Evolutionary conservation across 2,113 vertebrate species (phyloP).

Genomic region (Picathartes gymnocephalus): DNA sequence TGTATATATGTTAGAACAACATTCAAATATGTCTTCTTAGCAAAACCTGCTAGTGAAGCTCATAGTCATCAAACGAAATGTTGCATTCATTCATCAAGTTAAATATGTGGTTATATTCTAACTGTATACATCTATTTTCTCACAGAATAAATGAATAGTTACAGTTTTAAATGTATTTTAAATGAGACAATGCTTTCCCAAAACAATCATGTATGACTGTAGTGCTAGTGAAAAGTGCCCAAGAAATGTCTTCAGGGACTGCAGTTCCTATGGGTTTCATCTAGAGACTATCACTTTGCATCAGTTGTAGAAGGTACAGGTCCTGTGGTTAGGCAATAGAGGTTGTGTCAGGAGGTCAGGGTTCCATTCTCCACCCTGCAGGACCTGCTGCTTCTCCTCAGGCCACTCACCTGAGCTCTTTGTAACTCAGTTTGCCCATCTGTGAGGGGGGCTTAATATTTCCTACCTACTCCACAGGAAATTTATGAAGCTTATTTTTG

Average conservation of each 20-base stretch:
- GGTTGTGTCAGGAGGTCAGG: background rate
- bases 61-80: background rate
- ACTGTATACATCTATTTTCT: background rate
- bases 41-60: background rate
- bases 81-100: background rate
- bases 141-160: background rate
- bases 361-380: background rate
- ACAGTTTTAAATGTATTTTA: background rate
- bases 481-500: background rate
- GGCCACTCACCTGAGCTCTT: background rate
- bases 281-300: background rate
- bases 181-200: background rate
- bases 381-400: background rate
- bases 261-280: background rate
- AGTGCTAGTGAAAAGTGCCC: background rate
- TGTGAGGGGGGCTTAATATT: background rate
- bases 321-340: background rate
- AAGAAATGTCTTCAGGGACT: background rate
- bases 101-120: background rate
- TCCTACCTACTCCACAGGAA: background rate
- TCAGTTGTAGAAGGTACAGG: background rate
- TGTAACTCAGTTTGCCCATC: background rate
- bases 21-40: background rate
- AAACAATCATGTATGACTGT: background rate
- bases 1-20: background rate